These are phyloP conservation scores for Philopotamus ludificatus DNA, from an alignment of 1,140 invertebrate species.

Conservation along the genomic window DNA sequence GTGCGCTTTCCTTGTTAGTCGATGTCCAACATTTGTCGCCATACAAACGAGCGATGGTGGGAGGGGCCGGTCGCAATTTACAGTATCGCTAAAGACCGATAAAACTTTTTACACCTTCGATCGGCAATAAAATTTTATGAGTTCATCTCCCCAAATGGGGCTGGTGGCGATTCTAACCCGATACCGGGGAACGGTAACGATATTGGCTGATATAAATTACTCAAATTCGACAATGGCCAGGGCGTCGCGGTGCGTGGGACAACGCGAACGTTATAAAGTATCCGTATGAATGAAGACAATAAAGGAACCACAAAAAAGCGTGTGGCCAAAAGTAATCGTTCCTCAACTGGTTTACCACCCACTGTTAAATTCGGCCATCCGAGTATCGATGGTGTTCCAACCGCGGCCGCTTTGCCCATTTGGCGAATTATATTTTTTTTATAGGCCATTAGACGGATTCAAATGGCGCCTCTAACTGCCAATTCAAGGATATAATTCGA, in stretches of 20 bases:
- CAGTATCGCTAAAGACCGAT: neutral
- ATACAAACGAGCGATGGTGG: neutral
- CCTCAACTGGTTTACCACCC: slow-evolving; percentile 2
- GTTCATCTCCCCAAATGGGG: neutral
- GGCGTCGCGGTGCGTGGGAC: neutral
- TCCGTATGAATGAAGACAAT: neutral
- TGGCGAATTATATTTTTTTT: too few relatives aligned
- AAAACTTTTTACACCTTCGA: slow-evolving; percentile 12
- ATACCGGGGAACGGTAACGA: neutral
- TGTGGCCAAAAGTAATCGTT: neutral
- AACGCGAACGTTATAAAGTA: neutral
- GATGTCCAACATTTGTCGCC: neutral
- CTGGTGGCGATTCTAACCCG: neutral
- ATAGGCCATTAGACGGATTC: too few relatives aligned
- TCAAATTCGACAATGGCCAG: slow-evolving; percentile 6
- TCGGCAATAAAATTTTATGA: slow-evolving; percentile 11
- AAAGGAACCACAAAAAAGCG: slow-evolving; percentile 3
- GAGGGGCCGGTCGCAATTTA: neutral
- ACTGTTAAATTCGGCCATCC: slow-evolving; percentile 12
- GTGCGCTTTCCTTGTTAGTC: too few relatives aligned
- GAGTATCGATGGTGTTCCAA: too few relatives aligned
- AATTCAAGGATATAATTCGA: too few relatives aligned
- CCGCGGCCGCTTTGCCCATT: neutral
- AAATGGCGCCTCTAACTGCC: too few relatives aligned
- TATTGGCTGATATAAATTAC: neutral